Conservation (phyloP, 1,140 invertebrate species). For the Elymnias hypermnestra region DNA sequence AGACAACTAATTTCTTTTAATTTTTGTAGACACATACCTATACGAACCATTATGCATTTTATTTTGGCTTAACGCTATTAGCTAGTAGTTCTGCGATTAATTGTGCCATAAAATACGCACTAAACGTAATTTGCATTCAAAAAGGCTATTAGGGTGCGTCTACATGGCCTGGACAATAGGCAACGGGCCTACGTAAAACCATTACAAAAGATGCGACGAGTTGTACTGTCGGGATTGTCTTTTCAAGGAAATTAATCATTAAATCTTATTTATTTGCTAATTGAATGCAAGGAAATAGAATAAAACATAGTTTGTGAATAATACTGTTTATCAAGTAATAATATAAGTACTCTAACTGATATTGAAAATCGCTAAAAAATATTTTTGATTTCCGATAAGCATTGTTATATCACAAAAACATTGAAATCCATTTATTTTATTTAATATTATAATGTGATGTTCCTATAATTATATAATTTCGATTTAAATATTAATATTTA, state of each 20-base stretch:
- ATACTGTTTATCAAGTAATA: too few species aligned
- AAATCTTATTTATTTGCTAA: neutral
- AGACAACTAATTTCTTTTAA: neutral
- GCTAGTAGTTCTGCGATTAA: conserved; percentile 30
- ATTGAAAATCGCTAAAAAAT: too few species aligned
- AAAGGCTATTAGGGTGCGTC: conserved; percentile 28
- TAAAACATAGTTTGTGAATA: too few species aligned
- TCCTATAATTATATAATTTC: too few species aligned
- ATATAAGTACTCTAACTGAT: too few species aligned
- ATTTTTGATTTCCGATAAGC: too few species aligned
- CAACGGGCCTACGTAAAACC: conserved; percentile 10
- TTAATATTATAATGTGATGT: too few species aligned
- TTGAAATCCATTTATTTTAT: too few species aligned
- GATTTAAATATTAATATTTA: too few species aligned
- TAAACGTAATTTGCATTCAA: conserved; percentile 41
- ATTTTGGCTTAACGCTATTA: conserved; percentile 24
- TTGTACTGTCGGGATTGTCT: neutral
- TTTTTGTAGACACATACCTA: neutral
- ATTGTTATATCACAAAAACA: too few species aligned
- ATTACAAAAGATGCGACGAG: conserved; percentile 9
- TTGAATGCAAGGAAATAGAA: too few species aligned
- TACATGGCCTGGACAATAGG: conserved; percentile 24
- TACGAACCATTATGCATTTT: too few species aligned
- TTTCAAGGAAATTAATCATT: neutral
- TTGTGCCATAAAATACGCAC: conserved; percentile 34